Conservation (phyloP, 1,140 invertebrate species). For the Lordiphosa mommai region DNA sequence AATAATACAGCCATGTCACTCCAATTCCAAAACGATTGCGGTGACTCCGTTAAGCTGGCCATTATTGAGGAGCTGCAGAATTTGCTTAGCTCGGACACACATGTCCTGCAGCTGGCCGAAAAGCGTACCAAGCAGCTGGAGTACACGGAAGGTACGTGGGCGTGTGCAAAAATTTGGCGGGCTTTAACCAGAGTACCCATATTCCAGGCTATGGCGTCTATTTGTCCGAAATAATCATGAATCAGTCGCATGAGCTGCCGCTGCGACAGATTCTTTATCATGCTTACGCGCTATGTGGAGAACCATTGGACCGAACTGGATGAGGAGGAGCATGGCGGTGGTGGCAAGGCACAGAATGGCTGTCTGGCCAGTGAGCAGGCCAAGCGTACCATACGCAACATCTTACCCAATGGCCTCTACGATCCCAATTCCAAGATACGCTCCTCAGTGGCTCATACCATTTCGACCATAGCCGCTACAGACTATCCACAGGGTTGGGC, state of each 20-base stretch:
- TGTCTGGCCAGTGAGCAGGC: slow-evolving; percentile 81
- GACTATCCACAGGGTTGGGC: slow-evolving; percentile 91
- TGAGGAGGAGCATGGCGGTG: slow-evolving; percentile 75
- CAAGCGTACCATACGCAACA: slow-evolving; percentile 85
- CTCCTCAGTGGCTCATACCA: slow-evolving; percentile 87
- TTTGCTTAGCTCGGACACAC: slow-evolving; percentile 65
- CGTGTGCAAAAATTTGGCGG: slow-evolving; percentile 38
- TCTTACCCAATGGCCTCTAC: slow-evolving; percentile 85
- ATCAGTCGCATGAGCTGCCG: slow-evolving; percentile 83
- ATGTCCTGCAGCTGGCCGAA: slow-evolving; percentile 58
- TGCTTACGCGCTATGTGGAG: slow-evolving; percentile 89
- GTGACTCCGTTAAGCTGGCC: slow-evolving; percentile 73
- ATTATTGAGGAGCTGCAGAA: slow-evolving; percentile 77
- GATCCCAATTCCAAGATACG: slow-evolving; percentile 87
- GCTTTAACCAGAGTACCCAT: not conserved
- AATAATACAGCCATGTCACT: slow-evolving; percentile 45
- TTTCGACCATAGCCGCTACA: slow-evolving; percentile 88
- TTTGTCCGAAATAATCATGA: slow-evolving; percentile 87
- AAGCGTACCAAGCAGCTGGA: slow-evolving; percentile 70
- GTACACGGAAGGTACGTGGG: slow-evolving; percentile 72
- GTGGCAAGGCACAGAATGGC: slow-evolving; percentile 12
- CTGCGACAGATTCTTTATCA: slow-evolving; percentile 86
- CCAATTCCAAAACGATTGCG: slow-evolving; percentile 67
- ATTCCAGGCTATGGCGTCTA: slow-evolving; percentile 86
- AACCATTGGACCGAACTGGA: slow-evolving; percentile 84